These are phyloP conservation scores for Heterohyrax brucei DNA, from an alignment of 2,797 vertebrate species.

Conservation along the genomic window DNA sequence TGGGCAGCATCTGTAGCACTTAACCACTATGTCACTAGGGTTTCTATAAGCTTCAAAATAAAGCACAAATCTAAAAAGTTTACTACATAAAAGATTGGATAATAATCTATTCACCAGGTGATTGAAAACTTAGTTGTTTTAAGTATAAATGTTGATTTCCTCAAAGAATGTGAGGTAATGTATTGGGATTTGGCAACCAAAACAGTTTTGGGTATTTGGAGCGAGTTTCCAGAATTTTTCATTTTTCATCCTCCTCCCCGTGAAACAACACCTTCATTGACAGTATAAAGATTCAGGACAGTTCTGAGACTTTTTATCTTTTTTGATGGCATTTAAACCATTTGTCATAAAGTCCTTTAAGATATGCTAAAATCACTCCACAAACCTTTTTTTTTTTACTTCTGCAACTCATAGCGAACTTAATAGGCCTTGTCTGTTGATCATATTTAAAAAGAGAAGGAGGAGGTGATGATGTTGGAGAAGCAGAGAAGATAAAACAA, in stretches of 20 bases:
- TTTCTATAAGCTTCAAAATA: background rate
- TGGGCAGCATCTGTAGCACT: no score
- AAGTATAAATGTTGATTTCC: conserved; percentile 24
- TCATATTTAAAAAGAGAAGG: conserved; percentile 5
- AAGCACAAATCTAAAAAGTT: background rate
- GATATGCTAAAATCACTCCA: background rate
- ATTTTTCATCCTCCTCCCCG: no score
- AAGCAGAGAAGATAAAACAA: background rate
- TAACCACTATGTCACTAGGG: no score
- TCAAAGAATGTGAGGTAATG: background rate
- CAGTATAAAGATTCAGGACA: conserved; percentile 18
- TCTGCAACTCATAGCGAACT: background rate
- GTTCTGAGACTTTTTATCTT: background rate
- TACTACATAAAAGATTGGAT: background rate
- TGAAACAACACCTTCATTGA: background rate
- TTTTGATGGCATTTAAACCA: conserved; percentile 34
- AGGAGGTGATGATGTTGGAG: background rate
- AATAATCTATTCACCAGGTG: background rate
- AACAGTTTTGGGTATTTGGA: conserved; percentile 33
- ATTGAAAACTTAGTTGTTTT: background rate
- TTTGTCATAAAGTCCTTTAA: background rate
- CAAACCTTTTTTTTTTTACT: background rate
- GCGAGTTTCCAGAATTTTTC: background rate
- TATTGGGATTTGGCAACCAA: conserved; percentile 5
- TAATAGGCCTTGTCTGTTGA: background rate